These are phyloP conservation scores for Phainopepla nitens DNA, from an alignment of 2,113 vertebrate genomes.

Conservation along the genomic window DNA sequence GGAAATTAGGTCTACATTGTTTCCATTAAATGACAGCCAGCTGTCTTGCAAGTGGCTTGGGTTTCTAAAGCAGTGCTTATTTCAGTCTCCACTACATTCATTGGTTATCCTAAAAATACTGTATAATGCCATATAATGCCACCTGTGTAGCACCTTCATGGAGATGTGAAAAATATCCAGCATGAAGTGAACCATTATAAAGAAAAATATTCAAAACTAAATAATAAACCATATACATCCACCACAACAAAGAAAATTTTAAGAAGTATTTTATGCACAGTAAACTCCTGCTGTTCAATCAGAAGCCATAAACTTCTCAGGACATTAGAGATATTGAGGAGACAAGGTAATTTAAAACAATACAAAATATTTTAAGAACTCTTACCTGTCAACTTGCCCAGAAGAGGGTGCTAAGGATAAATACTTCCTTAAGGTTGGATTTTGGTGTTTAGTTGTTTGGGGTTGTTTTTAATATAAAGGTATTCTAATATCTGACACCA, in stretches of 20 bases:
- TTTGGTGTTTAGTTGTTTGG: not conserved
- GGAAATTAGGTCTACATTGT: not conserved
- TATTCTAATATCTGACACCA: not conserved
- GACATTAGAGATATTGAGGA: not conserved
- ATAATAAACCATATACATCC: not conserved
- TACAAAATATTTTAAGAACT: not conserved
- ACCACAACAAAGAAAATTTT: not conserved
- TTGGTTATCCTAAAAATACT: not conserved
- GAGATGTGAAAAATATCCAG: not conserved
- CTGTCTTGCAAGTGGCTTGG: not conserved
- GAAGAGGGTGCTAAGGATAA: slow-evolving; percentile 15
- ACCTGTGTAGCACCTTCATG: accelerated
- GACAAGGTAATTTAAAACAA: not conserved
- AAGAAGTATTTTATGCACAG: not conserved
- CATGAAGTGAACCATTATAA: not conserved
- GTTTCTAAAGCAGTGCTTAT: not conserved
- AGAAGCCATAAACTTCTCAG: not conserved
- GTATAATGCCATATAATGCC: not conserved
- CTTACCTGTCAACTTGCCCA: not conserved
- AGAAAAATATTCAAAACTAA: not conserved
- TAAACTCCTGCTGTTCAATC: not conserved
- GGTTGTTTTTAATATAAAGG: not conserved
- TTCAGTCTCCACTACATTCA: not conserved
- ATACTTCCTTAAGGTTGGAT: not conserved
- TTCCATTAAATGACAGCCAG: not conserved